Conservation (phyloP, 2,888 invertebrate genomes). For the Mayetiola destructor region DNA sequence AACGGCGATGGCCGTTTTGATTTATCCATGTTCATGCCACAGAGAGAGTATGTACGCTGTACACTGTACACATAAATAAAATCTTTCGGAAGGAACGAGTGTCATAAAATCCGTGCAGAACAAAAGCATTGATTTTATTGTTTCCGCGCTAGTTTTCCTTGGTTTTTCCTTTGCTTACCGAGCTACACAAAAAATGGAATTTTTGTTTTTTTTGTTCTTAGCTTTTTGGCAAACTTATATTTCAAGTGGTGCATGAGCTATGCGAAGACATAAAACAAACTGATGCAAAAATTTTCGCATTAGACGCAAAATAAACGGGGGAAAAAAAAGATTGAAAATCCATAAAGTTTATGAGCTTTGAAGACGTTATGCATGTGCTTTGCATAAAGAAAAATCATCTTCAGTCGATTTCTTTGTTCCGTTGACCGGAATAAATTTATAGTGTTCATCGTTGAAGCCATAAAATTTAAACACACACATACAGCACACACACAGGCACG, state of each 20-base stretch:
- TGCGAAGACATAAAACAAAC: slow-evolving; percentile 11
- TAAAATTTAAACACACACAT: too few species aligned
- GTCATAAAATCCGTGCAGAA: slow-evolving; percentile 4
- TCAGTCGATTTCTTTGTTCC: neutral
- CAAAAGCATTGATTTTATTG: slow-evolving; percentile 6
- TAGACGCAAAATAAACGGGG: slow-evolving; percentile 1
- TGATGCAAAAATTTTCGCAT: too few species aligned
- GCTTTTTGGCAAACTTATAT: slow-evolving; percentile 1
- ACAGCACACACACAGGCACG: too few species aligned
- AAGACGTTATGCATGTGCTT: slow-evolving; percentile 4
- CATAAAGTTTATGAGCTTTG: slow-evolving; percentile 13
- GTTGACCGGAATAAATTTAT: slow-evolving; percentile 12
- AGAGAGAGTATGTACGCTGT: too few species aligned
- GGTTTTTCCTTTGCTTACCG: neutral
- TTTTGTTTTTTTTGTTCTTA: neutral
- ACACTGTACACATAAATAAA: neutral
- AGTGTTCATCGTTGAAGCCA: neutral
- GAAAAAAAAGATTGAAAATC: neutral
- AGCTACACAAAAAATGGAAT: too few species aligned
- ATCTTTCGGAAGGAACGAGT: neutral
- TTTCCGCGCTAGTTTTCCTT: neutral
- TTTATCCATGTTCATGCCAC: neutral
- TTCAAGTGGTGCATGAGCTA: slow-evolving; percentile 3
- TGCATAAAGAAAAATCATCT: neutral
- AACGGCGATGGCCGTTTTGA: too few species aligned